Percentiles rank a stretch among this genome's conserved stretches.
Conservation (phyloP, 2,888 invertebrate species). For the Aplocera efformata region DNA sequence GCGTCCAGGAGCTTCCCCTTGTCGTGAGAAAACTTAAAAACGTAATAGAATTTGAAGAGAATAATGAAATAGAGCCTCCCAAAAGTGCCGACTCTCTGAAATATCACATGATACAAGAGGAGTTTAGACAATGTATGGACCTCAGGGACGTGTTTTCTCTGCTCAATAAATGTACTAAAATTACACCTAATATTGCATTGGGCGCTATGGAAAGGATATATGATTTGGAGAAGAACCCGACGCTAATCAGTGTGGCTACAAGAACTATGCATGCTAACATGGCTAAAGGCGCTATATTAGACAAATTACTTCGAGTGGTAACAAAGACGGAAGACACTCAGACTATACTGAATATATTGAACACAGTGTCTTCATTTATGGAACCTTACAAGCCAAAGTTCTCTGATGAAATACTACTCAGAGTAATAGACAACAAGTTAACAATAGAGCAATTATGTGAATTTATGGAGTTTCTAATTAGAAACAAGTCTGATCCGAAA, state of each 20-base stretch:
- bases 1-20: conserved; percentile 84
- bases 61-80: conserved; percentile 32
- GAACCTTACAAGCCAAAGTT: conserved; percentile 74
- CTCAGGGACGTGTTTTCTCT: conserved; percentile 68
- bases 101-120: conserved; percentile 66
- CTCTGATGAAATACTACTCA: conserved; percentile 81
- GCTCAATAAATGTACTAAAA: conserved; percentile 70
- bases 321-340: conserved; percentile 70
- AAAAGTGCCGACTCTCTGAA: conserved; percentile 47
- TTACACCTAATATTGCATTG: conserved; percentile 72
- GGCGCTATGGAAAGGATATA: conserved; percentile 74
- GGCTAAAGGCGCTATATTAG: conserved; percentile 70
- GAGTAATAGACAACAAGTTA: conserved; percentile 81
- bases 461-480: conserved; percentile 76
- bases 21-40: conserved; percentile 79
- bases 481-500: conserved; percentile 63
- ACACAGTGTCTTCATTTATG: conserved; percentile 60
- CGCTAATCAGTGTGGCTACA: conserved; percentile 36
- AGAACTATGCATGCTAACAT: conserved; percentile 51
- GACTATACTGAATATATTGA: conserved; percentile 66
- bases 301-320: conserved; percentile 66
- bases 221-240: conserved; percentile 58
- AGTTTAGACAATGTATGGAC: conserved; percentile 67
- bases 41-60: conserved; percentile 51
- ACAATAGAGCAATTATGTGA: conserved; percentile 80